Percentiles rank a stretch among this genome's conserved stretches.
phyloP scores from a whole-genome alignment of 1,140 invertebrate species.

The Drepana arcuata region DNA sequence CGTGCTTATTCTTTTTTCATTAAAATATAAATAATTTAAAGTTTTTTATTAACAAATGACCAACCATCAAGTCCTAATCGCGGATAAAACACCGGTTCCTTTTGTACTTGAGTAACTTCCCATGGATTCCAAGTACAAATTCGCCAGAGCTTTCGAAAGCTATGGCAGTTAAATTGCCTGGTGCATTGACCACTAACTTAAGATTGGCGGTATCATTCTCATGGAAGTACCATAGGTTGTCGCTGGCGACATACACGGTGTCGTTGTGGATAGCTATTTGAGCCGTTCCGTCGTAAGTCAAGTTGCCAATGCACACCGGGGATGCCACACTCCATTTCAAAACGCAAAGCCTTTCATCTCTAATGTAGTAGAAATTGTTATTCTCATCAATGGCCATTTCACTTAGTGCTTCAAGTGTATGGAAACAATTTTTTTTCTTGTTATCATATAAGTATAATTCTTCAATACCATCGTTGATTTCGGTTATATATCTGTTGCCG shows the following conservation, averaged over 20 bases:
- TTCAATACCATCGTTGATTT: slow-evolving; percentile 37
- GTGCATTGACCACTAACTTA: slow-evolving; percentile 34
- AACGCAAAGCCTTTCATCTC: slow-evolving; percentile 36
- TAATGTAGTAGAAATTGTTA: slow-evolving; percentile 53
- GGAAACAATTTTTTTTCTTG: slow-evolving; percentile 37
- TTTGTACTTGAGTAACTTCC: slow-evolving; percentile 44
- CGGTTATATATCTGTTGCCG: slow-evolving; percentile 50
- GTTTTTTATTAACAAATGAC: too few relatives aligned
- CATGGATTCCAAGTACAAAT: slow-evolving; percentile 38
- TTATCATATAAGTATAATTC: slow-evolving; percentile 37
- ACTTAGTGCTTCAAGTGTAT: slow-evolving; percentile 31
- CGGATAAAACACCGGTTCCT: too few relatives aligned
- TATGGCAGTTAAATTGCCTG: slow-evolving; percentile 39
- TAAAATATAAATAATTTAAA: too few relatives aligned
- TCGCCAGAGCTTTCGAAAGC: slow-evolving; percentile 42
- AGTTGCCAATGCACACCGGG: slow-evolving; percentile 32
- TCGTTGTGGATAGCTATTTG: slow-evolving; percentile 46
- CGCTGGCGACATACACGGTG: slow-evolving; percentile 42
- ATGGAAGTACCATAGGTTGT: slow-evolving; percentile 36
- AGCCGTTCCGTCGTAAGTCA: slow-evolving; percentile 36
- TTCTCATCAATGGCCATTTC: slow-evolving; percentile 47
- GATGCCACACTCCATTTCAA: slow-evolving; percentile 27
- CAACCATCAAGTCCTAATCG: too few relatives aligned
- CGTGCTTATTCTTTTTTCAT: too few relatives aligned
- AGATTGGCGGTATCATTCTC: slow-evolving; percentile 40